These are phyloP conservation scores for Sialis lutaria DNA, from an alignment of 2,888 invertebrate species.

Conservation along the genomic window DNA sequence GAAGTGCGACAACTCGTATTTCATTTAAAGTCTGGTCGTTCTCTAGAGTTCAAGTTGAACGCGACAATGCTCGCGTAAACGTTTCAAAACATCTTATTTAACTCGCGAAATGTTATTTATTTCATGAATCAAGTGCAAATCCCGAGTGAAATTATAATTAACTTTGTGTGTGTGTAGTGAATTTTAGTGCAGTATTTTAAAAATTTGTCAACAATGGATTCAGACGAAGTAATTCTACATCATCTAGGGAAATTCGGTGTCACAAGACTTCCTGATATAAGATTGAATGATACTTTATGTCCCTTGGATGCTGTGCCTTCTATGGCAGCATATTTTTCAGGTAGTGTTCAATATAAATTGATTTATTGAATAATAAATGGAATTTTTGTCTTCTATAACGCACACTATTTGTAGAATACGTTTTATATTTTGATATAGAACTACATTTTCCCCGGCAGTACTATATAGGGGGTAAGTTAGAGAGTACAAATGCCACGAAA, in stretches of 20 bases:
- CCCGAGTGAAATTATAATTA: too few relatives aligned
- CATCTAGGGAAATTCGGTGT: neutral
- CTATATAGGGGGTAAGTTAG: too few relatives aligned
- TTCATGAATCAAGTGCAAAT: too few relatives aligned
- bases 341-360: neutral
- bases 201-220: neutral
- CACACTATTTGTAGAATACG: neutral
- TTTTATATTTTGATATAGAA: too few relatives aligned
- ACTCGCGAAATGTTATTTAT: too few relatives aligned
- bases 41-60: too few relatives aligned
- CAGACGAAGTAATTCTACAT: neutral
- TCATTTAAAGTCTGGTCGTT: too few relatives aligned
- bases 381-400: neutral
- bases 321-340: slow-evolving; percentile 8
- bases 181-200: neutral
- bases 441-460: too few relatives aligned
- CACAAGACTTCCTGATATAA: neutral
- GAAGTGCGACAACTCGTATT: too few relatives aligned
- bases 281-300: slow-evolving; percentile 7
- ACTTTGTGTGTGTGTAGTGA: neutral
- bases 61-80: too few relatives aligned
- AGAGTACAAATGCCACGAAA: too few relatives aligned
- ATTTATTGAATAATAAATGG: neutral
- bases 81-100: too few relatives aligned
- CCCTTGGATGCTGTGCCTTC: slow-evolving; percentile 8